A percentile compares a stretch with the other conserved stretches of the same genome.
Evolutionary conservation across 1,140 invertebrate species (phyloP).

Genomic region (Meloidogyne floridensis): DNA sequence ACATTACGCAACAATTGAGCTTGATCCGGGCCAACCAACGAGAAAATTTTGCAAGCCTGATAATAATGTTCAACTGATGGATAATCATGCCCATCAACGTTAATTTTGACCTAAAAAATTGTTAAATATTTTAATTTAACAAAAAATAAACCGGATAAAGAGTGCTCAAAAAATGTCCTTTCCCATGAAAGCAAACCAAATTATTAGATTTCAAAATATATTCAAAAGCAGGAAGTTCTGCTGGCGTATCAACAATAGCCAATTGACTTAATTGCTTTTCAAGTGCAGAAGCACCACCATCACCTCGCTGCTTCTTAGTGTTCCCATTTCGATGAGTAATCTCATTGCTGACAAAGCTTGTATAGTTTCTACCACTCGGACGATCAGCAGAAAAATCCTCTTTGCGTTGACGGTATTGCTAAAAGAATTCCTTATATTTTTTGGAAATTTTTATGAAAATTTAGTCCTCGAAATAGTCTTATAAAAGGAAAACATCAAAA

Average conservation of each 20-base stretch:
- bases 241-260: conserved; percentile 10
- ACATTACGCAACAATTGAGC: conserved; percentile 39
- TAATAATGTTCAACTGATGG: conserved; percentile 53
- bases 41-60: conserved; percentile 50
- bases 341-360: conserved; percentile 19
- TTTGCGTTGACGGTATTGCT: conserved; percentile 27
- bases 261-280: neutral
- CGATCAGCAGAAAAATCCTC: conserved; percentile 27
- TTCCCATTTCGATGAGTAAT: neutral
- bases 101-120: conserved; percentile 42
- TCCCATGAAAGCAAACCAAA: conserved; percentile 46
- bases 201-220: conserved; percentile 42
- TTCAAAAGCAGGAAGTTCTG: conserved; percentile 21
- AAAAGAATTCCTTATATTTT: neutral
- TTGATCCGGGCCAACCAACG: conserved; percentile 43
- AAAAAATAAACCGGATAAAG: conserved; percentile 44
- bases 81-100: conserved; percentile 39
- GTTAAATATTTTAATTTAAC: neutral
- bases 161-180: conserved; percentile 42
- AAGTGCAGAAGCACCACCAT: conserved; percentile 15
- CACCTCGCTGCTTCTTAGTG: neutral
- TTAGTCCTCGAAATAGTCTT: too few relatives aligned
- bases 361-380: conserved; percentile 18
- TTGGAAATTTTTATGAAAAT: too few relatives aligned
- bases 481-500: neutral